Conservation (phyloP, 2,113 vertebrate species). For the Cynopterus brachyotis region DNA sequence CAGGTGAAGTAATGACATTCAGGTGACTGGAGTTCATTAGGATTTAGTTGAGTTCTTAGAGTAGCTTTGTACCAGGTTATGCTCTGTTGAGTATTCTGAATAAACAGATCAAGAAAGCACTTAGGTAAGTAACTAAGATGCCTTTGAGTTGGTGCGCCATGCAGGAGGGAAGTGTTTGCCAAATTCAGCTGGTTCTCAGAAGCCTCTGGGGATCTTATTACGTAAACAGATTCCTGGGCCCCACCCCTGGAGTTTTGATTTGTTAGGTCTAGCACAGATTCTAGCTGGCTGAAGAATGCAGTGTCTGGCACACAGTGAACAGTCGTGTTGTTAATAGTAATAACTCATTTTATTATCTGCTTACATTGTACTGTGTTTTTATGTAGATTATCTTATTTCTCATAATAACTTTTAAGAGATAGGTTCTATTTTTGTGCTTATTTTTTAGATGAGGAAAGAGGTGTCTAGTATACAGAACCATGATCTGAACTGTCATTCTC, state of each 20-base stretch:
- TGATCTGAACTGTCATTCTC: background rate
- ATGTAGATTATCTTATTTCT: background rate
- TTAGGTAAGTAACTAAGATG: background rate
- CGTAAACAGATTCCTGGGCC: constrained; percentile 17
- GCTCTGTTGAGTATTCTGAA: background rate
- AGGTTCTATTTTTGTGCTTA: background rate
- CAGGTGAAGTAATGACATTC: background rate
- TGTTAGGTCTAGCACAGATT: background rate
- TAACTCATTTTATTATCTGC: background rate
- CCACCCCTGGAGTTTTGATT: background rate
- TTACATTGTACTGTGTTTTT: background rate
- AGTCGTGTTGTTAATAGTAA: background rate
- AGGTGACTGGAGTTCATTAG: background rate
- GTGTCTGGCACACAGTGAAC: background rate
- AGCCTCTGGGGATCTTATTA: constrained; percentile 5
- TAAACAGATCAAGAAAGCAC: background rate
- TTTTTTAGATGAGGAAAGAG: background rate
- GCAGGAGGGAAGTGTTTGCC: background rate
- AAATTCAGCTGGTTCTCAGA: background rate
- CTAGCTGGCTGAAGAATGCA: background rate
- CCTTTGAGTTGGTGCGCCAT: background rate
- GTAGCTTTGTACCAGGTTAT: background rate
- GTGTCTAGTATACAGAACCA: background rate
- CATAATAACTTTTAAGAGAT: background rate
- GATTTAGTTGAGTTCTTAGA: background rate